These are phyloP conservation scores for Balaenoptera acutorostrata DNA, from an alignment of 2,113 vertebrate genomes.

Conservation along the genomic window DNA sequence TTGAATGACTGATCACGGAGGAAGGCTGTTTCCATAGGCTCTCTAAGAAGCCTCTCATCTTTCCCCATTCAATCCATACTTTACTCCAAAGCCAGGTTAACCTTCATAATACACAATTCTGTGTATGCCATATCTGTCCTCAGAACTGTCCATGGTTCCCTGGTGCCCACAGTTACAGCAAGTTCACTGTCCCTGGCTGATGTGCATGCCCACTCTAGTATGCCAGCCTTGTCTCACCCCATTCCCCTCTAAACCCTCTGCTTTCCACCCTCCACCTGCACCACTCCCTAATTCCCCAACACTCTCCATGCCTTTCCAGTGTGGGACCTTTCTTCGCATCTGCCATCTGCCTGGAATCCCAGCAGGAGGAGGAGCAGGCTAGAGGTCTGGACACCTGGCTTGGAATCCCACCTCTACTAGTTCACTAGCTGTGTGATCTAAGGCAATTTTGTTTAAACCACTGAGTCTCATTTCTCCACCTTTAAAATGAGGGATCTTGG, in stretches of 20 bases:
- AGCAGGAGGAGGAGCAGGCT: background rate
- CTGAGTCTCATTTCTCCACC: background rate
- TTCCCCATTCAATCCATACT: background rate
- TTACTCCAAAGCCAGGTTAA: background rate
- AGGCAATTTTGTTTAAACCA: background rate
- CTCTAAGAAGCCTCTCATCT: background rate
- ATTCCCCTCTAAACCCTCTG: background rate
- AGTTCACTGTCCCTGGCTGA: background rate
- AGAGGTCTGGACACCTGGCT: background rate
- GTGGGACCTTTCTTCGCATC: background rate
- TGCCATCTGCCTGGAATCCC: background rate
- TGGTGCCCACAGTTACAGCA: background rate
- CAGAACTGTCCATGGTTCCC: background rate
- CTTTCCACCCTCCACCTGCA: background rate
- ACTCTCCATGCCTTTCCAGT: background rate
- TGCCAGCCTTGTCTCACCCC: background rate
- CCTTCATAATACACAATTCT: background rate
- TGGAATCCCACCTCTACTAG: background rate
- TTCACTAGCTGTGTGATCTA: background rate
- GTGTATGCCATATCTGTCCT: background rate
- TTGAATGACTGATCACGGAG: background rate
- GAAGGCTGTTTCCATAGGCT: background rate
- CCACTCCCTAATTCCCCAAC: background rate
- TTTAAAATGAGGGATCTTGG: slow-evolving; percentile 10
- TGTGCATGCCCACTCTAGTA: too few relatives aligned